Evolutionary conservation across 1,140 invertebrate genomes (phyloP).

Genomic region (Copidosoma floridanum): DNA sequence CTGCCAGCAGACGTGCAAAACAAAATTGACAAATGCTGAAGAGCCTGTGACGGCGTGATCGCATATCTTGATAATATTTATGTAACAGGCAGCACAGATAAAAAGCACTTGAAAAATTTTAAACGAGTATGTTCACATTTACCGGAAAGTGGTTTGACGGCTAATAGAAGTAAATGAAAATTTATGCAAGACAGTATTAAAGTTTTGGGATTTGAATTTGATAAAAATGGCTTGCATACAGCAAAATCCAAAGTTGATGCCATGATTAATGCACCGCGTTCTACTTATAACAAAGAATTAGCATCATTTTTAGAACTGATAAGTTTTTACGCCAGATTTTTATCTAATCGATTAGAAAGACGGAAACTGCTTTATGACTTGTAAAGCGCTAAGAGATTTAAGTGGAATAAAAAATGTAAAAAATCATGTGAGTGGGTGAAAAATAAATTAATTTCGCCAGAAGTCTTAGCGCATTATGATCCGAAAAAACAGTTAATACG

Average conservation of each 20-base stretch:
- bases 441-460: not conserved
- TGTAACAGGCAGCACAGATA: constrained; percentile 6
- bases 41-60: constrained; percentile 28
- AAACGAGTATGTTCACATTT: constrained; percentile 13
- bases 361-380: constrained; percentile 20
- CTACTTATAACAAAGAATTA: constrained; percentile 23
- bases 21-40: constrained; percentile 45
- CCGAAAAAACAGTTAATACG: not conserved
- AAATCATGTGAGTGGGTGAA: not conserved
- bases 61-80: constrained; percentile 27
- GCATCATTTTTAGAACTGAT: constrained; percentile 34
- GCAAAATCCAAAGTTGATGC: constrained; percentile 30
- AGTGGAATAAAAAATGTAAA: not conserved
- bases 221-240: constrained; percentile 35
- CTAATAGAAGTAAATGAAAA: constrained; percentile 20
- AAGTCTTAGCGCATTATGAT: not conserved
- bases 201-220: constrained; percentile 33
- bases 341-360: constrained; percentile 18
- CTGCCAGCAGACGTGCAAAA: constrained; percentile 51
- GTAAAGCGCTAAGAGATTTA: not conserved
- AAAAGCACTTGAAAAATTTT: constrained; percentile 4
- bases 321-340: constrained; percentile 34
- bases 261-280: constrained; percentile 22
- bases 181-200: constrained; percentile 36
- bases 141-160: constrained; percentile 15